Conservation (phyloP, 1,140 invertebrate species). For the Heliothis virescens region DNA sequence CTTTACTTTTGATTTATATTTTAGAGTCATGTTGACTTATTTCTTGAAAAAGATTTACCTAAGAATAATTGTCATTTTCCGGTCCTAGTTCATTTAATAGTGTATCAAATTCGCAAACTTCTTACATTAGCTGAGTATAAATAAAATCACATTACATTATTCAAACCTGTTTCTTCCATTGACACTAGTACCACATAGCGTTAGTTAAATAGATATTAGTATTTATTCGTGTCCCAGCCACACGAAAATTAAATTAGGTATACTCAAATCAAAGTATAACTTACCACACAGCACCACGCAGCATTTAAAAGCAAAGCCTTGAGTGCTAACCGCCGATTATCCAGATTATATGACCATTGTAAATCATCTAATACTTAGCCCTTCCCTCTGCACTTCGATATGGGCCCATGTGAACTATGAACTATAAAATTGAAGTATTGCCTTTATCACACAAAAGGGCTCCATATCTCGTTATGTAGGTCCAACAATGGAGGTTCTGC, state of each 20-base stretch:
- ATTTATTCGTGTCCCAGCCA: too few relatives aligned
- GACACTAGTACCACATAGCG: too few relatives aligned
- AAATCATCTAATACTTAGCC: slow-evolving; percentile 81
- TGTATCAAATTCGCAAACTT: too few relatives aligned
- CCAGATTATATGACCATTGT: slow-evolving; percentile 80
- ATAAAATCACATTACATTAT: too few relatives aligned
- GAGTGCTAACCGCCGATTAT: slow-evolving; percentile 80
- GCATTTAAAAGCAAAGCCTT: slow-evolving; percentile 63
- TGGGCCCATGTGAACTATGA: slow-evolving; percentile 74
- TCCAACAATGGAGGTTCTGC: slow-evolving; percentile 69
- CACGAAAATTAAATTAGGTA: not conserved
- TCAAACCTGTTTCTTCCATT: too few relatives aligned
- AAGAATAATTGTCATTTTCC: too few relatives aligned
- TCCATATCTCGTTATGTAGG: slow-evolving; percentile 73
- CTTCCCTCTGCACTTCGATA: slow-evolving; percentile 67
- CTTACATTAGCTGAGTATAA: too few relatives aligned
- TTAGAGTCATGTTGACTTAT: too few relatives aligned
- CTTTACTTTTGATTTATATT: too few relatives aligned
- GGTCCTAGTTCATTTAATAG: too few relatives aligned
- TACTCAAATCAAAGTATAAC: slow-evolving; percentile 21
- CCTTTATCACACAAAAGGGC: slow-evolving; percentile 73
- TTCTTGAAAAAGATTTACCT: too few relatives aligned
- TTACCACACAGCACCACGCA: slow-evolving; percentile 54
- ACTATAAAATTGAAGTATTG: slow-evolving; percentile 83
- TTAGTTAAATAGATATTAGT: too few relatives aligned